Conservation (phyloP, 2,888 invertebrate species). For the Aromia moschata region DNA sequence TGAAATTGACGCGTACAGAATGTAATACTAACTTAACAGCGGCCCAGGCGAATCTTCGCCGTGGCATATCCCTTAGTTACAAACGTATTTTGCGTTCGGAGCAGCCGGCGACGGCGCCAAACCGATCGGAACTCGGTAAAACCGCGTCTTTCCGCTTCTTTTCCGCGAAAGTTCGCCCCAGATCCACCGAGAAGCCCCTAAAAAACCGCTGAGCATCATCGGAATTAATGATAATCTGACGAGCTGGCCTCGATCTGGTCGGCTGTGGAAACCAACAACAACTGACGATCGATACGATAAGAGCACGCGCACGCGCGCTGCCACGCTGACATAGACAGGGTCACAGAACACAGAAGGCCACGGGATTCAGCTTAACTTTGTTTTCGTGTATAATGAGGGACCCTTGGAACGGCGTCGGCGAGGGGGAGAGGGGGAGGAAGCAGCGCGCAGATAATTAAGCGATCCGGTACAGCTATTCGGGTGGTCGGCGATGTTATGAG, state of each 20-base stretch:
- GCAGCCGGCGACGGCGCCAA: too few species aligned
- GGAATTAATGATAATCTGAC: slow-evolving; percentile 25
- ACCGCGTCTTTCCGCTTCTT: too few species aligned
- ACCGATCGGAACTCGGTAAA: too few species aligned
- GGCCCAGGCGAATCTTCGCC: slow-evolving; percentile 36
- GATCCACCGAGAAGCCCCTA: too few species aligned
- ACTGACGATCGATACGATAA: slow-evolving; percentile 54
- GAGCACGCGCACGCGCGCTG: slow-evolving; percentile 46
- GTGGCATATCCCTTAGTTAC: too few species aligned
- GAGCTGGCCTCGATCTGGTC: slow-evolving; percentile 41
- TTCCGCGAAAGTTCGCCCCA: too few species aligned
- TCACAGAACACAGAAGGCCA: slow-evolving; percentile 57
- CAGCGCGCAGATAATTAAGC: too few species aligned
- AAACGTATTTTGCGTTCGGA: too few species aligned
- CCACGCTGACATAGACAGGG: slow-evolving; percentile 47
- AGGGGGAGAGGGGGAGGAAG: too few species aligned
- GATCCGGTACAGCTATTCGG: too few species aligned
- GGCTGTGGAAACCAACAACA: slow-evolving; percentile 47
- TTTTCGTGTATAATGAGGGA: too few species aligned
- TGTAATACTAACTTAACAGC: slow-evolving; percentile 45
- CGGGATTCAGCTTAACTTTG: slow-evolving; percentile 27
- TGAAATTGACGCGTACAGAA: slow-evolving; percentile 45
- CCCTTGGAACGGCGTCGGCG: too few species aligned
- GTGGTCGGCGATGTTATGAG: slow-evolving; percentile 19
- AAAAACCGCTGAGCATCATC: slow-evolving; percentile 32